Conservation (phyloP, 1,140 invertebrate genomes). For the Hyles vespertilio region DNA sequence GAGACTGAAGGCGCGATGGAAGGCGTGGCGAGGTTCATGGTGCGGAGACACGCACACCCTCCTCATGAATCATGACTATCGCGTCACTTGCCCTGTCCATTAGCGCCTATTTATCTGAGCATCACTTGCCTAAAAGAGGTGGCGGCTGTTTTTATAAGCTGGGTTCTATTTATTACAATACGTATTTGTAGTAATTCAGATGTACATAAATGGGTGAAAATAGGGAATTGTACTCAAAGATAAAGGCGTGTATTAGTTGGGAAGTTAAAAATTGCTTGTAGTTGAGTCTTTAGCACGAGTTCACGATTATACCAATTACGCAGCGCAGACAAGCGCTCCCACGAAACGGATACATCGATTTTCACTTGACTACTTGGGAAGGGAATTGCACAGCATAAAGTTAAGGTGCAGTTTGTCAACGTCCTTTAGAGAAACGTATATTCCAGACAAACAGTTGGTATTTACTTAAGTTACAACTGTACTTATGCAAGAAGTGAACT, state of each 20-base stretch:
- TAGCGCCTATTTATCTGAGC: constrained; percentile 7
- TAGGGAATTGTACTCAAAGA: no score
- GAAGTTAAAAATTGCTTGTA: background rate
- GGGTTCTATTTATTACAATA: no score
- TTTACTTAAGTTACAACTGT: no score
- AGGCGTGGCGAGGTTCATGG: constrained; percentile 7
- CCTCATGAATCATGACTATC: constrained; percentile 15
- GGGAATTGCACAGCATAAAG: background rate
- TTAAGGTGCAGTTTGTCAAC: no score
- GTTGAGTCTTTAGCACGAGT: background rate
- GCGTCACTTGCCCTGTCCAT: constrained; percentile 8
- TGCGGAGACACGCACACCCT: constrained; percentile 4
- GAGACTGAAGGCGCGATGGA: background rate
- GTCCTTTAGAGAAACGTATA: no score
- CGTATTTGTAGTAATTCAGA: no score
- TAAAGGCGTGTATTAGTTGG: no score
- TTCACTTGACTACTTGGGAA: constrained; percentile 25
- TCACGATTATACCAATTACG: constrained; percentile 12
- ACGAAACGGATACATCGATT: constrained; percentile 23
- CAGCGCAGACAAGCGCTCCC: constrained; percentile 2
- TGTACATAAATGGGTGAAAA: no score
- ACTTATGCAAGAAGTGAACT: no score
- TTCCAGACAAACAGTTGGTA: no score
- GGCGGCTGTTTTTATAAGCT: background rate
- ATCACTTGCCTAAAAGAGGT: background rate